Base-by-base conservation (phyloP, 37 sponge, comb jelly and placozoan species). In the Halisarca cf. caerulea region DNA sequence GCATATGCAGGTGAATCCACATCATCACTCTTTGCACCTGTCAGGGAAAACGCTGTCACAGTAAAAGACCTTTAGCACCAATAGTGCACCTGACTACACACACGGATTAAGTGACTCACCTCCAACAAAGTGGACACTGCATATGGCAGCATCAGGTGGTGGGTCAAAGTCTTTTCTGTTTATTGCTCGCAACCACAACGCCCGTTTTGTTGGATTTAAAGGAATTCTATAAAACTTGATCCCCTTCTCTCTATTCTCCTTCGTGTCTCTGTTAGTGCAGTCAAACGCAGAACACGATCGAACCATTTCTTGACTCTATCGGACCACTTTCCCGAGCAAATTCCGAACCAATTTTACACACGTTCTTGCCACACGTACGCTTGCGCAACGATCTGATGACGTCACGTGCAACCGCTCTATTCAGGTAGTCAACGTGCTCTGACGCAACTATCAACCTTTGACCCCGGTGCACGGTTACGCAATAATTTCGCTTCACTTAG, bases 71-170 rank as follows among this genome's bases (percentile, higher is more conserved):
- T n/a, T n/a, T n/a, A n/a, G n/a, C n/a, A n/a, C n/a, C n/a, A n/a
- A n/a, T n/a, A n/a, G n/a, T n/a, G n/a, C n/a, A n/a, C n/a, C n/a
- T n/a, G n/a, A n/a, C n/a, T n/a, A n/a, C n/a, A n/a, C n/a, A n/a
- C n/a, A n/a, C n/a, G n/a, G n/a, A n/a, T n/a, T n/a, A n/a, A n/a
- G n/a, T n/a, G n/a, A n/a, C n/a, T n/a, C n/a, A n/a, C 57, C 57
- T 55, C 79, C 54, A 47, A 78, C 79, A 36, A 78, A 78, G 43
- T 78, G 79, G 33, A 44, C 79, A 36, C 79, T 78, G 32, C 79
- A 78, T 6, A 78, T 78, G 53, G 21, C n/a, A 39, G 47, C 43
- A 33, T 78, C n/a, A 2, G 47, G 54, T 14, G n/a, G n/a, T 38
- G 79, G 79, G 28, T 78, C 28, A 36, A 38, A 78, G 32, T 78